These are phyloP conservation scores for Camponotus floridanus DNA, from an alignment of 1,140 invertebrate species.

Conservation along the genomic window DNA sequence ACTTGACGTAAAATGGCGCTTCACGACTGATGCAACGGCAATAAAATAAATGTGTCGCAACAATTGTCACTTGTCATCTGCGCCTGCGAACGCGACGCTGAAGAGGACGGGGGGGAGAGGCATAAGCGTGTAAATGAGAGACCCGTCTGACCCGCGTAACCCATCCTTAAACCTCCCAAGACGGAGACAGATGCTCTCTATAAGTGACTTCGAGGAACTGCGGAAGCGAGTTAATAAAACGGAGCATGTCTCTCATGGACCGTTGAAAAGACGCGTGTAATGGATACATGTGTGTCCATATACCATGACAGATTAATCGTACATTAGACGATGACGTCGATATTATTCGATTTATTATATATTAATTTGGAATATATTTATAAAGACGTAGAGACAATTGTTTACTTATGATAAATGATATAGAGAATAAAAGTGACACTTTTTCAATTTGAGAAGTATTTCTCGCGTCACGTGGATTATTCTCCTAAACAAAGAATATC, in stretches of 20 bases:
- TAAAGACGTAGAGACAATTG: neutral
- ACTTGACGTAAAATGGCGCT: neutral
- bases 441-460: too few relatives aligned
- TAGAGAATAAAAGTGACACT: neutral
- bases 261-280: neutral
- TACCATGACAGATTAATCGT: neutral
- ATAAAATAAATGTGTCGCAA: slow-evolving; percentile 57
- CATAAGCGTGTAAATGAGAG: slow-evolving; percentile 38
- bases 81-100: slow-evolving; percentile 27
- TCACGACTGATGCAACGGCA: slow-evolving; percentile 12
- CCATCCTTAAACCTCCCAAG: slow-evolving; percentile 48
- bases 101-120: neutral
- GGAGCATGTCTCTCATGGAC: slow-evolving; percentile 11
- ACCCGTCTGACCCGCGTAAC: slow-evolving; percentile 63
- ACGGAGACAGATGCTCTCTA: slow-evolving; percentile 50
- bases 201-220: slow-evolving; percentile 43
- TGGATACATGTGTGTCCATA: neutral
- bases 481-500: too few relatives aligned
- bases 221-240: slow-evolving; percentile 48
- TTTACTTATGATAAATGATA: neutral
- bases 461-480: too few relatives aligned
- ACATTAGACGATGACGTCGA: too few relatives aligned
- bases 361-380: too few relatives aligned
- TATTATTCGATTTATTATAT: too few relatives aligned
- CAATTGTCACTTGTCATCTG: slow-evolving; percentile 49